Conservation (phyloP, 2,113 vertebrate genomes). For the Etia nguti region DNA sequence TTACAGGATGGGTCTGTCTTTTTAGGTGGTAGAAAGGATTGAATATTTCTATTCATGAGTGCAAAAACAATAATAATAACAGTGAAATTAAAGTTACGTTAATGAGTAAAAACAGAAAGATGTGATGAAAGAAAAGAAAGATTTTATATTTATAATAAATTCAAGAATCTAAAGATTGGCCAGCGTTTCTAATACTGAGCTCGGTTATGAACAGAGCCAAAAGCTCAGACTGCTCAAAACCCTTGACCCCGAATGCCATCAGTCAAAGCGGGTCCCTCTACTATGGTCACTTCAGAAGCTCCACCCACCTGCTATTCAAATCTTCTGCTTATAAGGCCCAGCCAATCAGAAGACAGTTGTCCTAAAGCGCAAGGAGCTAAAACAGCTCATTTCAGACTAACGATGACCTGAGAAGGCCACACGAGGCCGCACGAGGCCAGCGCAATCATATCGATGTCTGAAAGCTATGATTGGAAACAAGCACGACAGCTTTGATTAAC, state of each 20-base stretch:
- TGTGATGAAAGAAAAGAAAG: no score
- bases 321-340: background rate
- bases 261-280: background rate
- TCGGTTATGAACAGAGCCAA: fast-evolving
- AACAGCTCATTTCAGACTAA: fast-evolving
- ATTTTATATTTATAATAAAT: background rate
- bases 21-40: background rate
- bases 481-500: background rate
- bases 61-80: background rate
- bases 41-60: fast-evolving
- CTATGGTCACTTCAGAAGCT: background rate
- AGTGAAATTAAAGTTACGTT: no score
- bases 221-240: background rate
- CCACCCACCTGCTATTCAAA: background rate
- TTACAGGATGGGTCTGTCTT: background rate
- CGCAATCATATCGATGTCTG: background rate
- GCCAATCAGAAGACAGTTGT: background rate
- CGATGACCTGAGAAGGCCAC: fast-evolving
- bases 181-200: background rate
- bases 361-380: background rate
- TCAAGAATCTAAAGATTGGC: background rate
- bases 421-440: fast-evolving
- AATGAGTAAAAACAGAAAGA: no score
- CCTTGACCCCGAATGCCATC: fast-evolving
- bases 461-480: background rate